phyloP scores from a whole-genome alignment of 2,797 vertebrate species.

The Urosaurus nigricauda region DNA sequence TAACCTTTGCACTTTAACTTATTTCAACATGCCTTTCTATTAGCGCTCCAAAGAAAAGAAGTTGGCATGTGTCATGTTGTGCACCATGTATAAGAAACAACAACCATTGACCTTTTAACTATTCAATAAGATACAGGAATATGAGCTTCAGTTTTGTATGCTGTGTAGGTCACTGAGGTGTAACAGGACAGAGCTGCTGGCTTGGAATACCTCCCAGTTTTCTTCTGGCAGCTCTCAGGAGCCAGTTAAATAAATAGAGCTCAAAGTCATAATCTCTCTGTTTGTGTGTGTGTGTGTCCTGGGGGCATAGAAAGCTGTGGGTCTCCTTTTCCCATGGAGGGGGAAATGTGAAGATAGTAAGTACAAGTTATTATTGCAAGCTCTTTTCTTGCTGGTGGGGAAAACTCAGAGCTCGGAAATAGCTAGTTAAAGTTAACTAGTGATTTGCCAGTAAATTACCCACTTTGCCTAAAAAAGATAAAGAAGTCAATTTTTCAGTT shows the following conservation, averaged over 20 bases:
- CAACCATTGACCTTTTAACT: slow-evolving; percentile 38
- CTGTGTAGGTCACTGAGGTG: slow-evolving; percentile 23
- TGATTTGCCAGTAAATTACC: no score
- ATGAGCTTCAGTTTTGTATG: slow-evolving; percentile 22
- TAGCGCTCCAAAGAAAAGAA: slow-evolving; percentile 30
- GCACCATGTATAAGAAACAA: slow-evolving; percentile 24
- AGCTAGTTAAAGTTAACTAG: no score
- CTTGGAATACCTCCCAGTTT: slow-evolving; percentile 26
- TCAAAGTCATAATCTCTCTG: background rate
- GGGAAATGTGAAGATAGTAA: no score
- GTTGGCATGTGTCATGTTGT: slow-evolving; percentile 39
- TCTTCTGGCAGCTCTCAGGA: background rate
- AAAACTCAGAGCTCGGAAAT: background rate
- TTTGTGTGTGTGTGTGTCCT: background rate
- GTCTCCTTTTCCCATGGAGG: background rate
- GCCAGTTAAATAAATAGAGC: slow-evolving; percentile 20
- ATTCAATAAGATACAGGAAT: slow-evolving; percentile 35
- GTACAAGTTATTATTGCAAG: background rate
- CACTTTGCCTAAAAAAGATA: no score
- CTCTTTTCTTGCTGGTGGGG: background rate
- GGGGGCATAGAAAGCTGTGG: background rate
- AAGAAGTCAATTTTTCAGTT: no score
- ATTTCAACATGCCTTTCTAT: slow-evolving; percentile 38
- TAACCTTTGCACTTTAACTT: slow-evolving; percentile 35
- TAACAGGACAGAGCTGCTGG: slow-evolving; percentile 21